Percentiles rank a stretch among this genome's conserved stretches.
These are phyloP conservation scores for Drosophila elegans DNA, from an alignment of 1,140 invertebrate species.

Conservation along the genomic window DNA sequence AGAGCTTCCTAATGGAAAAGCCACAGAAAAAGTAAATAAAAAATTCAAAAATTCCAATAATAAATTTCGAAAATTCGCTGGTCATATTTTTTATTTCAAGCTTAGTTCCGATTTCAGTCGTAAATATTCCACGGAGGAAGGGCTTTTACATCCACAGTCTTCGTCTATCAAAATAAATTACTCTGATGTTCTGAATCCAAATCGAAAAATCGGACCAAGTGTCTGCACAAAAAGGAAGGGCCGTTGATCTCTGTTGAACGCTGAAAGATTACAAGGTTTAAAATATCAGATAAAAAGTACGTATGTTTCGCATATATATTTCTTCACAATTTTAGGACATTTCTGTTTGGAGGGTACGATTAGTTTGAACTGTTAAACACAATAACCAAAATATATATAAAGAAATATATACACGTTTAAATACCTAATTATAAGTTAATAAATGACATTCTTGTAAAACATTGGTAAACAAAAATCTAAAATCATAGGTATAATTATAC, in stretches of 20 bases:
- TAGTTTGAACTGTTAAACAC: no score
- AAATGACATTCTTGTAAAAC: no score
- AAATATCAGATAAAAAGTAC: slow-evolving; percentile 11
- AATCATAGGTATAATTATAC: no score
- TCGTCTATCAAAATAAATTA: slow-evolving; percentile 7
- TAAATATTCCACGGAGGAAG: slow-evolving; percentile 46
- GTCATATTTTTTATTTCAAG: slow-evolving; percentile 77
- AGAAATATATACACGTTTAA: no score
- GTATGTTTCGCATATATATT: slow-evolving; percentile 11
- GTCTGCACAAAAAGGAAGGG: slow-evolving; percentile 26
- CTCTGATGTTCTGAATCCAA: slow-evolving; percentile 18
- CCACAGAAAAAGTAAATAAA: slow-evolving; percentile 62
- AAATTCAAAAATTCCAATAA: slow-evolving; percentile 58
- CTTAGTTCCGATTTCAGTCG: slow-evolving; percentile 71
- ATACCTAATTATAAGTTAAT: no score
- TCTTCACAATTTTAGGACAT: slow-evolving; percentile 17
- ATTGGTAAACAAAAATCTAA: no score
- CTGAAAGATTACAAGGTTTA: slow-evolving; percentile 12
- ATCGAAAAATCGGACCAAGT: slow-evolving; percentile 8
- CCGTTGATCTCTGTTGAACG: slow-evolving; percentile 10
- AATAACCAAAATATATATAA: no score
- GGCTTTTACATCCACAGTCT: slow-evolving; percentile 24
- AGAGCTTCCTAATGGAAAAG: slow-evolving; percentile 62
- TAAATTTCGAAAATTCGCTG: slow-evolving; percentile 74
- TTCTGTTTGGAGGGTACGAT: no score